Percentiles rank a stretch among this genome's conserved stretches.
phyloP scores from a whole-genome alignment of 2,113 vertebrate genomes.

The Pleuronectes platessa region DNA sequence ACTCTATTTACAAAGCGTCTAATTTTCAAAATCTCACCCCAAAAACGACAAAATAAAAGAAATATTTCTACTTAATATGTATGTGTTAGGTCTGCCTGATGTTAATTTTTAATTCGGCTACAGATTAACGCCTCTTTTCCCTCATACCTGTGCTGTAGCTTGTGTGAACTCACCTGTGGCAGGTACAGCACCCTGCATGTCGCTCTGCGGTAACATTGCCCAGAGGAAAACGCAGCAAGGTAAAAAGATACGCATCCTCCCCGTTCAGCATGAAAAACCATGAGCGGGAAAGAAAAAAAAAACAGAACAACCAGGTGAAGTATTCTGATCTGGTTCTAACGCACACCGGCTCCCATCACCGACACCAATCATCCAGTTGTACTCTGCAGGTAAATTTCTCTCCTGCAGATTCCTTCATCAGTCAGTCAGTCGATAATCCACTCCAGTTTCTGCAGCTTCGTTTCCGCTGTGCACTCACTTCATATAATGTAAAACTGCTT shows the following conservation, averaged over 20 bases:
- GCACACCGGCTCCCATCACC: neutral
- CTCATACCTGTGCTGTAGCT: neutral
- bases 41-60: neutral
- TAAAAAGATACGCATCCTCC: slow-evolving; percentile 48
- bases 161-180: slow-evolving; percentile 64
- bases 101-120: neutral
- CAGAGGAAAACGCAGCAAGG: slow-evolving; percentile 44
- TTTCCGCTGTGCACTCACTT: neutral
- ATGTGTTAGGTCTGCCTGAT: neutral
- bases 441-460: neutral
- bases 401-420: no score
- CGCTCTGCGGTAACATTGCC: slow-evolving; percentile 28
- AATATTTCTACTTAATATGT: neutral
- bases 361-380: no score
- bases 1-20: neutral
- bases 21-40: neutral
- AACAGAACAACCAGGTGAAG: no score
- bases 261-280: neutral
- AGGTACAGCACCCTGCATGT: slow-evolving; percentile 43
- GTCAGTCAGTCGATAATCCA: no score
- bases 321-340: neutral
- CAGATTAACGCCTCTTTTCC: neutral
- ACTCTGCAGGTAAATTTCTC: no score
- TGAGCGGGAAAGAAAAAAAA: neutral
- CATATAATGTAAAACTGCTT: neutral